Evolutionary conservation across 2,113 vertebrate genomes (phyloP), one percentile per base, ranked within the genome.

Genomic region (Coreoperca whiteheadi): DNA sequence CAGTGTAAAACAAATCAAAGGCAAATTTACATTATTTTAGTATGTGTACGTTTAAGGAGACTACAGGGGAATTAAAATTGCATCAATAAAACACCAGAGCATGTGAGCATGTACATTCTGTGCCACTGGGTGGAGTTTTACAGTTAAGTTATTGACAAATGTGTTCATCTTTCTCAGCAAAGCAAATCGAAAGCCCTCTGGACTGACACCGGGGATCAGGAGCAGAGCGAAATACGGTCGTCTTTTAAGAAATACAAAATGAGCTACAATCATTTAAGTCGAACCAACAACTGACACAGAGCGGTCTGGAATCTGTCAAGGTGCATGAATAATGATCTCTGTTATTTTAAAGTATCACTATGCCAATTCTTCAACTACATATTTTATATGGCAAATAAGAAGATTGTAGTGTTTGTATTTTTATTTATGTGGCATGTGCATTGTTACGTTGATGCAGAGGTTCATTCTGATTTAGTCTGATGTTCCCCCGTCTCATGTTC

Each of bases 391-490:
- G 48, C 11, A 56, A 50, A 21, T 32, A 48, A 34, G 54, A 59
- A 50, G 6, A 39, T 5, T 23, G 14, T 21, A 60, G n/a, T 20
- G 25, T 12, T 67, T n/a, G 32, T 30, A 28, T 28, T 66, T 61
- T 46, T 65, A 28, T 63, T 54, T 25, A 61, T 77, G 80, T 83
- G 74, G 66, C 81, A 32, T 82, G 77, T 20, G 48, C 32, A 23
- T 30, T 12, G 37, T 41, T 57, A 32, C 48, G n/a, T 6, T 34
- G 15, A 8, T 41, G 46, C 39, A 15, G 61, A 48, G 39, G 15
- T 65, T 75, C 39, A 82, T 32, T 90, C 57, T 66, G 71, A 77
- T 63, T 78, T 37, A 34, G 18, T 39, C 28, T 43, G 34, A 34
- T 79, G 61, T 32, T 77, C 53, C 14, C 8, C 32, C 0, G 20